Percentiles rank a stretch among this genome's conserved stretches.
Conservation (phyloP, 2,888 invertebrate species). For the Philereme transversata region DNA sequence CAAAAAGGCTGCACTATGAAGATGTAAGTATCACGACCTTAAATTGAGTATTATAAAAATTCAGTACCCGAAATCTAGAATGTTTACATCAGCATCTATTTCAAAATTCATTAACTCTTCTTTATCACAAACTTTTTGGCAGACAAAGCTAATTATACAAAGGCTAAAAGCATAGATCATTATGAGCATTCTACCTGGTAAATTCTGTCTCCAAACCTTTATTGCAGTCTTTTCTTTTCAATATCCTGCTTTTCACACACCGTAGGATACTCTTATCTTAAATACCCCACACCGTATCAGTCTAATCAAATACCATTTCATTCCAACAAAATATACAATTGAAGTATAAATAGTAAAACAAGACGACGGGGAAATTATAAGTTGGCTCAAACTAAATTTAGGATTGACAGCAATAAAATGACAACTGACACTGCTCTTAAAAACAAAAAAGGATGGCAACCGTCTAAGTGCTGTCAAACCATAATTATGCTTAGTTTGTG, state of each 20-base stretch:
- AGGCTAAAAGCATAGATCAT: conserved; percentile 33
- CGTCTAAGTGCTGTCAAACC: too few relatives aligned
- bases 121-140: conserved; percentile 54
- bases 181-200: conserved; percentile 30
- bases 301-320: conserved; percentile 27
- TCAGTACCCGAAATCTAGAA: background rate
- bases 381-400: too few relatives aligned
- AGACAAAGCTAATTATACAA: conserved; percentile 43
- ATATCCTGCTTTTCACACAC: conserved; percentile 27
- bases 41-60: background rate
- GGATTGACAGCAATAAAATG: too few relatives aligned
- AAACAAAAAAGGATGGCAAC: too few relatives aligned
- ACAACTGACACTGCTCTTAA: too few relatives aligned
- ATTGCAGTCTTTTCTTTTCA: conserved; percentile 38
- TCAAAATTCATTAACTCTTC: conserved; percentile 29
- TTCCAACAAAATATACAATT: conserved; percentile 32
- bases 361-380: background rate
- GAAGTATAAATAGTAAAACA: conserved; percentile 27
- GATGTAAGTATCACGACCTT: background rate
- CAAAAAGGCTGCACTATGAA: too few relatives aligned
- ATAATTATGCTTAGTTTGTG: too few relatives aligned
- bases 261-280: conserved; percentile 24
- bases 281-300: conserved; percentile 30
- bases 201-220: conserved; percentile 26
- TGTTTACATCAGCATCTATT: conserved; percentile 39